Evolutionary conservation across 2,113 vertebrate species (phyloP).

Genomic region (Myrmecobius fasciatus): DNA sequence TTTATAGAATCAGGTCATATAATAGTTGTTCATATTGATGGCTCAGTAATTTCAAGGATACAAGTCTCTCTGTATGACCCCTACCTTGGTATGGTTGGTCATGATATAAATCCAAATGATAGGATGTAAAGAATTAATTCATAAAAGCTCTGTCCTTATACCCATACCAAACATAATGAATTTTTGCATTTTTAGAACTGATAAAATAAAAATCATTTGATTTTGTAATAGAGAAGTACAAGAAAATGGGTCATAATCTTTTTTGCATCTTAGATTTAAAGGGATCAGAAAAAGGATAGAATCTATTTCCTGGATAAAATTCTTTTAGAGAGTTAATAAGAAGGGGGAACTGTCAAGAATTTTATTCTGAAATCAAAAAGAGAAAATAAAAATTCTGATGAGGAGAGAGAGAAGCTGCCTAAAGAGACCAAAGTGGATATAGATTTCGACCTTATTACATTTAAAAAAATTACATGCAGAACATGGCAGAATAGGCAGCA

Average conservation of each 20-base stretch:
- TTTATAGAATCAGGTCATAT: not conserved
- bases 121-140: not conserved
- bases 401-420: not conserved
- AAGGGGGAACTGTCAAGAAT: not conserved
- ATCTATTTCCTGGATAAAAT: not conserved
- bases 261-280: not conserved
- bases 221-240: not conserved
- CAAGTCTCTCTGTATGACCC: not conserved
- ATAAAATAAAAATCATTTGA: not conserved
- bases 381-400: not conserved
- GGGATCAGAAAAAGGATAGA: not conserved
- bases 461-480: not conserved
- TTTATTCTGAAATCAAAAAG: not conserved
- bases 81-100: not conserved
- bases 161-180: not conserved
- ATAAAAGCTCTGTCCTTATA: not conserved
- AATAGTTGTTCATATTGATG: not conserved
- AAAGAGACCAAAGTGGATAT: not conserved
- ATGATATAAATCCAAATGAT: slow-evolving; percentile 37
- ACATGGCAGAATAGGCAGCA: not conserved
- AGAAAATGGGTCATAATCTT: not conserved
- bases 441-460: not conserved
- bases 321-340: not conserved
- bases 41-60: not conserved
- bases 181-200: not conserved